Base-by-base conservation (phyloP, 2,888 invertebrate species). In the Philereme transversata region DNA sequence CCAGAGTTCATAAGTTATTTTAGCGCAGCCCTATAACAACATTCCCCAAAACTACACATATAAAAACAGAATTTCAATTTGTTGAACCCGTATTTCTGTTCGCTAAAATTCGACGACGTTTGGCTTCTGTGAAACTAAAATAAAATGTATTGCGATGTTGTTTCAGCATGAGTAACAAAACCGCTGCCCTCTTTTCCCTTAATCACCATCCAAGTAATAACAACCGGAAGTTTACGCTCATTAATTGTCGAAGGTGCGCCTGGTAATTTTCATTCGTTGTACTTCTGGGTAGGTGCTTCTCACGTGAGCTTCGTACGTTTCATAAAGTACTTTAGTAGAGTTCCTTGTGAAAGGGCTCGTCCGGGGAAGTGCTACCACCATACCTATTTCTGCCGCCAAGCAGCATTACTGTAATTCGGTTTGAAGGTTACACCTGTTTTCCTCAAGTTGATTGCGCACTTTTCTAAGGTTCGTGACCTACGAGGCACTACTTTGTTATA, bases 141-240 rank as follows among this genome's bases (percentile, higher is more conserved):
- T 22, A 6, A 45, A 22, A 22, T 22, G 22, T 22, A 3, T 22
- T 44, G 10, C 5, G 11, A 10, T 8, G 9, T 4, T 43, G 10
- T 10, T 10, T 5, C 10, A 10, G 33, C 22, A 8, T 3, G 34
- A 5, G 35, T 47, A 5, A 47, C 10, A 36, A 58, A 60, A 45
- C 52, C 55, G 60, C 57, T 51, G 51, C 5, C 38, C 36, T 22
- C 56, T 36, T 40, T 8, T 64, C 34, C 35, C 55, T 64, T 59
- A 34, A 43, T 45, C 51, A 11, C 40, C 49, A 5, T 53, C 73
- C 60, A 70, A 78, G 70, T 76, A 81, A 79, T 73, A 83, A 78
- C 78, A 76, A 73, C 75, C 68, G 67, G 56, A 73, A 84, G 82
- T 84, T 84, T 84, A 80, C 74, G 73, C 79, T 80, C 77, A 75